Evolutionary conservation across 1,140 invertebrate species (phyloP).

Genomic region (Lineus longissimus): DNA sequence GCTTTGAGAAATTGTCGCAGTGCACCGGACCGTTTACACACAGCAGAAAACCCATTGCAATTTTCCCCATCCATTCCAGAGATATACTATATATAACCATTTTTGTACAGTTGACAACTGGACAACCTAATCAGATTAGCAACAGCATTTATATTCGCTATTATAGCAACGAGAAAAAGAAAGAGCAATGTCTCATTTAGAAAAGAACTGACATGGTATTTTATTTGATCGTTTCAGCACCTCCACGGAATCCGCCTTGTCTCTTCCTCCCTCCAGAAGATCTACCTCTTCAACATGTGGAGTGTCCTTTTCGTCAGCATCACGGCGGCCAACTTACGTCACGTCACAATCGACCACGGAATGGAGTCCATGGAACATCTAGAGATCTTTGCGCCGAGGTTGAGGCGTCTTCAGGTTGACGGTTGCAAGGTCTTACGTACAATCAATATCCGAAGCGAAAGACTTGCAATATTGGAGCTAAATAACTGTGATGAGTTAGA

Average conservation of each 20-base stretch:
- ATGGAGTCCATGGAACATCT: constrained; percentile 41
- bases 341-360: constrained; percentile 36
- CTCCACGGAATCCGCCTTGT: constrained; percentile 39
- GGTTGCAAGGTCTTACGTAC: constrained; percentile 35
- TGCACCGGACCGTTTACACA: too few relatives aligned
- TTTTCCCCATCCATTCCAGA: too few relatives aligned
- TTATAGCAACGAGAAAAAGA: too few relatives aligned
- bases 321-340: constrained; percentile 26
- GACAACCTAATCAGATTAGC: too few relatives aligned
- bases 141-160: too few relatives aligned
- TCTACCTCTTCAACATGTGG: constrained; percentile 43
- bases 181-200: too few relatives aligned
- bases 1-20: too few relatives aligned
- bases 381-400: constrained; percentile 27
- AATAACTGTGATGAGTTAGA: constrained; percentile 41
- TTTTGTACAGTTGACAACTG: too few relatives aligned
- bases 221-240: constrained; percentile 23
- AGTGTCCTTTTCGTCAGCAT: constrained; percentile 41
- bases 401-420: constrained; percentile 30
- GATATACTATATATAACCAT: too few relatives aligned
- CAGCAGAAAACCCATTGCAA: too few relatives aligned
- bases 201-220: too few relatives aligned
- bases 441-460: constrained; percentile 31
- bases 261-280: constrained; percentile 36
- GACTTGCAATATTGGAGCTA: constrained; percentile 32